phyloP scores from a whole-genome alignment of 2,113 vertebrate genomes.

The Arvicanthis niloticus region DNA sequence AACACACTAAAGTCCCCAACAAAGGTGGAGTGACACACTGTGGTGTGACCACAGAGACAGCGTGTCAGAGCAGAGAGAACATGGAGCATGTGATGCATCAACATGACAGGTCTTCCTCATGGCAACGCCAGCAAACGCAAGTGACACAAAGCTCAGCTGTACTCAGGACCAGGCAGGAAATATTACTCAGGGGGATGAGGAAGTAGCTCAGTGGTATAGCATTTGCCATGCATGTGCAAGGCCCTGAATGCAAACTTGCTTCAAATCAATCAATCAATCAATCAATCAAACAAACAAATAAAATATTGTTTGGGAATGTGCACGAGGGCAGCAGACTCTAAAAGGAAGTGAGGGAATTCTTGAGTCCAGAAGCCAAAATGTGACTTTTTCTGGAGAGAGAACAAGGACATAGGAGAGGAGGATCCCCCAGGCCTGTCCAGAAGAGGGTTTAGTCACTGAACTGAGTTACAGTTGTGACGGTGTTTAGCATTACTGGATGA shows the following conservation, averaged over 20 bases:
- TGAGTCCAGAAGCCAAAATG: not conserved
- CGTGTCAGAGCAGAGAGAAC: not conserved
- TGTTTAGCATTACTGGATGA: slow-evolving; percentile 33
- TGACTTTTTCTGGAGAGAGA: not conserved
- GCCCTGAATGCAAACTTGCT: not conserved
- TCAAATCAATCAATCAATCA: not conserved
- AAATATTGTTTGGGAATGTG: not conserved
- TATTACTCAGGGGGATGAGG: not conserved
- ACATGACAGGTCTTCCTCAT: not conserved
- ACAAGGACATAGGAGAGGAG: not conserved
- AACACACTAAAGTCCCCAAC: not conserved
- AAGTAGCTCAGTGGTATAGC: not conserved
- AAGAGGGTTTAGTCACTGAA: not conserved
- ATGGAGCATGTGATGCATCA: not conserved
- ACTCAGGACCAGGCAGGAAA: not conserved
- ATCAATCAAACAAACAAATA: not conserved
- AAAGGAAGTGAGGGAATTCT: slow-evolving; percentile 8
- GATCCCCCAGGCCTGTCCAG: not conserved
- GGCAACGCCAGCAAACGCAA: not conserved
- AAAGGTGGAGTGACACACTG: not conserved
- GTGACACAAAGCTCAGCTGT: not conserved
- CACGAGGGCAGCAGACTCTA: not conserved
- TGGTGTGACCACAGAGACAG: not conserved
- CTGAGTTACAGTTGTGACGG: not conserved
- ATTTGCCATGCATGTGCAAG: not conserved